These are phyloP conservation scores for Oncorhynchus tshawytscha DNA, from an alignment of 2,113 vertebrate genomes.

Conservation along the genomic window DNA sequence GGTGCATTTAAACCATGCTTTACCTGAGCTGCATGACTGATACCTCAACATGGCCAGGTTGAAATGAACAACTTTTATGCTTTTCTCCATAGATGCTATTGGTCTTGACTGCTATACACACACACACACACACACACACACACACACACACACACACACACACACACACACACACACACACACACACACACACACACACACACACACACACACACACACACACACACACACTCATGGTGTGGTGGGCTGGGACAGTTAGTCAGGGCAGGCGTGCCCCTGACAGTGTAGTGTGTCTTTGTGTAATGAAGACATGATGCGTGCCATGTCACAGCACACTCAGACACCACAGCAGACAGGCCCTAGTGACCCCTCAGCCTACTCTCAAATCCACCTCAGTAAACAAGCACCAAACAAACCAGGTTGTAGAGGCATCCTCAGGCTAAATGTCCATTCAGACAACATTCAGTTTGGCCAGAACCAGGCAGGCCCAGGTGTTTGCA, in stretches of 20 bases:
- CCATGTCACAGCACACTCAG: constrained; percentile 34
- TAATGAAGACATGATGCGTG: constrained; percentile 35
- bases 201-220: background rate
- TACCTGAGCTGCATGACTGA: constrained; percentile 56
- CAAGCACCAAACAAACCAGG: background rate
- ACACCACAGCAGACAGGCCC: background rate
- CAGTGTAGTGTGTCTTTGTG: constrained; percentile 3
- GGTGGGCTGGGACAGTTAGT: background rate
- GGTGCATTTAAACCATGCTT: constrained; percentile 61
- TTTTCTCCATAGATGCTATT: constrained; percentile 42
- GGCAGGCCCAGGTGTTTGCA: background rate
- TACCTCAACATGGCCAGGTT: constrained; percentile 61
- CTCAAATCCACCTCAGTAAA: background rate
- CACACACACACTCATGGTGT: background rate
- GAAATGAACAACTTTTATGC: constrained; percentile 58
- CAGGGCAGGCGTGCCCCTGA: background rate
- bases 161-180: constrained; percentile 6
- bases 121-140: background rate
- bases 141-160: background rate
- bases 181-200: background rate
- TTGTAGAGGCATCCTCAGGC: background rate
- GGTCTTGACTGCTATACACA: background rate
- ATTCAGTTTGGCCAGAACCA: background rate
- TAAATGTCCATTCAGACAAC: background rate
- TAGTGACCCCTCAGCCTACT: background rate